Evolutionary conservation across 1,140 invertebrate genomes (phyloP), one percentile per base, ranked within the genome.

Genomic region (Schlechtendalia chinensis): DNA sequence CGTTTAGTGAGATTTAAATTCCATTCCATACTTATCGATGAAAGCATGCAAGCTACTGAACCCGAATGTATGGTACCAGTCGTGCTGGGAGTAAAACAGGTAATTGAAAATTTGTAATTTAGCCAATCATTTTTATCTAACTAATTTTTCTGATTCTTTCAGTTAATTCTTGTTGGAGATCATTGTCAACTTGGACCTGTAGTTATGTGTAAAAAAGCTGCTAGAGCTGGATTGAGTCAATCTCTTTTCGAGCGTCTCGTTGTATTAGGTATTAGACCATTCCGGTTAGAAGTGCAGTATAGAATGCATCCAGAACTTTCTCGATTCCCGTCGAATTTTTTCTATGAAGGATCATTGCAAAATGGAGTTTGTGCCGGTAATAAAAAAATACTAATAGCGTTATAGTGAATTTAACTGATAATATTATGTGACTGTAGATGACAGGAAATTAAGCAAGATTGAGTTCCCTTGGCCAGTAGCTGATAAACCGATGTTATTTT

Each of bases 141-240:
- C 8, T 53, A 12, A 80, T 80, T 77, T 22, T 2, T 81, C 22
- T 63, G 19, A 56, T 39, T 3, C 3, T 56, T 58, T 29, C 90
- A 98, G 86, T 87, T 99, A 0, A 97, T 99, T 81, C 89, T 99
- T 0, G 97, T 99, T 1, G 97, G 98, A 2, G 98, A 99, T 88
- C 98, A 99, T 86, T 99, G 98, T 84, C 98, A 99, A 87, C 88
- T 99, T 39, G 97, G 97, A 0, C 97, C 97, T 0, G 97, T 99
- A 0, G 97, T 99, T 0, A 99, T 99, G 97, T 99, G 97, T 87
- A 99, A 99, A 86, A 98, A 99, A 86, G 97, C 98, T 0, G 96
- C 97, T 0, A 90, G 94, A 75, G 97, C 98, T 32, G 98, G 98
- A 0, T 89, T 99, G 2, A 97, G 96, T 0, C 97, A 99, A 86